Conservation (phyloP, 2,797 vertebrate species). For the Distichodus sexfasciatus region DNA sequence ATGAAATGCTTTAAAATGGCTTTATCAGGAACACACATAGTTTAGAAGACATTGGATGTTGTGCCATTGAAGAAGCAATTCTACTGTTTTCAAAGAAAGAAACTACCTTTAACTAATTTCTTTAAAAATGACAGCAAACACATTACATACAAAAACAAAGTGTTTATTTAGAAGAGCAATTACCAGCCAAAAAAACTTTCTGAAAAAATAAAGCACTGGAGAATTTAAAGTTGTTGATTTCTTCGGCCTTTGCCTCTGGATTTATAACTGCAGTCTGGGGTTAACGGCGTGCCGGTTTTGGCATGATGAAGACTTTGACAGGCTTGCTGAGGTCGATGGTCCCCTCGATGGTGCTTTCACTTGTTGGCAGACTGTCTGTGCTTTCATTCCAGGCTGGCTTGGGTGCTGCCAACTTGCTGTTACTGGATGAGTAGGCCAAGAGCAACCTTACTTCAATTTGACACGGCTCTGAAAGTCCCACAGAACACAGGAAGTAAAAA, state of each 20-base stretch:
- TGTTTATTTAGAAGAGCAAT: slow-evolving; percentile 3
- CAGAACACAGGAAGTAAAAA: too few relatives aligned
- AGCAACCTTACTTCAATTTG: slow-evolving; percentile 91
- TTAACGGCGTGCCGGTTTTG: slow-evolving; percentile 88
- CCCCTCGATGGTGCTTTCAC: slow-evolving; percentile 83
- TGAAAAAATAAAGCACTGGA: slow-evolving; percentile 7
- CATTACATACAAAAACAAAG: neutral
- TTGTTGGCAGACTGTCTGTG: slow-evolving; percentile 68
- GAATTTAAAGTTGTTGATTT: neutral
- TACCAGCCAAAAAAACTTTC: neutral
- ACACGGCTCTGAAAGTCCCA: slow-evolving; percentile 79
- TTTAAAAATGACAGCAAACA: neutral
- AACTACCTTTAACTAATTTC: too few relatives aligned
- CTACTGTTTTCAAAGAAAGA: neutral
- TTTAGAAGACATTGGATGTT: too few relatives aligned
- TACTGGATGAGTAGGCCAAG: slow-evolving; percentile 86
- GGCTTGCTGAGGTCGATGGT: slow-evolving; percentile 92
- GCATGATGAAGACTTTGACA: slow-evolving; percentile 96
- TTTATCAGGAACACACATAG: too few relatives aligned
- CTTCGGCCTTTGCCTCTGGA: neutral
- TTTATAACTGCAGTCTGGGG: neutral
- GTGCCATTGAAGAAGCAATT: too few relatives aligned
- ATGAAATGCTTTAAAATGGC: neutral
- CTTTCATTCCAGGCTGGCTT: slow-evolving; percentile 79
- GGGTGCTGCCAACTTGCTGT: slow-evolving; percentile 61